These are phyloP conservation scores for Rhingia campestris DNA, from an alignment of 2,888 invertebrate species.

Conservation along the genomic window DNA sequence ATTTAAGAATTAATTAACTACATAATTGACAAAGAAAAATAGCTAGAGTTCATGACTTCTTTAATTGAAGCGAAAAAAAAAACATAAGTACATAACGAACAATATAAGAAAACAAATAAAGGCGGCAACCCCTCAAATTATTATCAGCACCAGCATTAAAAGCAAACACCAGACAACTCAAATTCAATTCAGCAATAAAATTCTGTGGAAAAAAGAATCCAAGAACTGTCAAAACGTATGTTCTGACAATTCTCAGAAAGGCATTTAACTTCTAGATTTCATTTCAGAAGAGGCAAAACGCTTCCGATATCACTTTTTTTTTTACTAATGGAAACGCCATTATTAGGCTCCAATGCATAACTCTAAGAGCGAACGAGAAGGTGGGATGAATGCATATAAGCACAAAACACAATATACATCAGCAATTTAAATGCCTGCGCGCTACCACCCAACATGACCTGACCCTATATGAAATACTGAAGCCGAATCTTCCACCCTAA, in stretches of 20 bases:
- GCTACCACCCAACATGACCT: constrained; percentile 21
- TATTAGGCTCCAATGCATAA: too few species aligned
- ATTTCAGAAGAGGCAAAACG: too few species aligned
- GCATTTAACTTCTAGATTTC: too few species aligned
- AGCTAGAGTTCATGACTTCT: not conserved
- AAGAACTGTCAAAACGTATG: too few species aligned
- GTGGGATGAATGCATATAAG: too few species aligned
- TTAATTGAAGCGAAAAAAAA: not conserved
- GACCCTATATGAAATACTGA: constrained; percentile 21
- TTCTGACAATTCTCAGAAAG: too few species aligned
- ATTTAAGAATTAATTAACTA: constrained; percentile 1
- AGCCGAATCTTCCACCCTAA: not conserved
- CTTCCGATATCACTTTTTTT: too few species aligned
- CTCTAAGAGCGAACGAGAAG: too few species aligned
- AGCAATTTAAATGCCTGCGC: not conserved
- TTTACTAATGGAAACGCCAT: too few species aligned
- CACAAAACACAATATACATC: too few species aligned
- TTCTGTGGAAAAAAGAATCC: not conserved
- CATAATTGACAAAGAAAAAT: constrained; percentile 5
- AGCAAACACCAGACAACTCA: constrained; percentile 11
- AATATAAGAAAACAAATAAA: constrained; percentile 20
- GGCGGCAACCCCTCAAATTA: constrained; percentile 35
- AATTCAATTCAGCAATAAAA: constrained; percentile 38
- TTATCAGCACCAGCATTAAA: constrained; percentile 13
- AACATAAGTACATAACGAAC: not conserved